These are phyloP conservation scores for Chymomyza amoena DNA, from an alignment of 2,888 invertebrate species.

Conservation along the genomic window DNA sequence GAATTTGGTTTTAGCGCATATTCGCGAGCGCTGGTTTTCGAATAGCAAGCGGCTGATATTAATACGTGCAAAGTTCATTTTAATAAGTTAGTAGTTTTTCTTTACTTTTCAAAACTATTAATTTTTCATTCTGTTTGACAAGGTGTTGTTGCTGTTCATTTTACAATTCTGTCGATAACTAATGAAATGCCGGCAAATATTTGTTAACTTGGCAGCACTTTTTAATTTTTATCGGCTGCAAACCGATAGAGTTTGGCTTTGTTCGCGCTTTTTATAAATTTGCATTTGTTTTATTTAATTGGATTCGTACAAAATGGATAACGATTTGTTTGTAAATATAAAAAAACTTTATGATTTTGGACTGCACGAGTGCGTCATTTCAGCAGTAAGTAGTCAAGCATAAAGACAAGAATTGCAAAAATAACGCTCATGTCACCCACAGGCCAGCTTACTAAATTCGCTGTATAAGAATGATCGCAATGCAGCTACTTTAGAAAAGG, in stretches of 20 bases:
- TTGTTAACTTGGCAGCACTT: slow-evolving; percentile 14
- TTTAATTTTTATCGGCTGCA: slow-evolving; percentile 25
- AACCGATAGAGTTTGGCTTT: slow-evolving; percentile 19
- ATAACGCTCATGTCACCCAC: slow-evolving; percentile 39
- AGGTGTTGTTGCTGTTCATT: neutral
- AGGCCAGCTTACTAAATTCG: slow-evolving; percentile 85
- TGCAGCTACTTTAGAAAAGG: slow-evolving; percentile 80
- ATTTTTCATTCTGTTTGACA: neutral
- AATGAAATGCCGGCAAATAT: slow-evolving; percentile 1
- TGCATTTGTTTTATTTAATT: neutral
- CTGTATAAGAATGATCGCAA: slow-evolving; percentile 82
- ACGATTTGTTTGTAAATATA: slow-evolving; percentile 83
- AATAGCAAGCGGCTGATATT: neutral
- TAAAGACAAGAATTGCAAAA: neutral
- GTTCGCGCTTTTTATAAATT: neutral
- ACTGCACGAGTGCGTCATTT: slow-evolving; percentile 85
- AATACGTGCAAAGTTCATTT: slow-evolving; percentile 45
- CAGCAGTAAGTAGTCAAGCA: slow-evolving; percentile 81
- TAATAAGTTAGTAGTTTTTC: neutral
- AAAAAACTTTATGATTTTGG: slow-evolving; percentile 85
- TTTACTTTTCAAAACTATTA: neutral
- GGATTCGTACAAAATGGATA: slow-evolving; percentile 79
- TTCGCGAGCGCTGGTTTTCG: slow-evolving; percentile 8
- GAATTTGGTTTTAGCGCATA: slow-evolving; percentile 8
- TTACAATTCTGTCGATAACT: slow-evolving; percentile 1